Conservation (phyloP, 2,888 invertebrate genomes). For the Xestia rhomboidea region DNA sequence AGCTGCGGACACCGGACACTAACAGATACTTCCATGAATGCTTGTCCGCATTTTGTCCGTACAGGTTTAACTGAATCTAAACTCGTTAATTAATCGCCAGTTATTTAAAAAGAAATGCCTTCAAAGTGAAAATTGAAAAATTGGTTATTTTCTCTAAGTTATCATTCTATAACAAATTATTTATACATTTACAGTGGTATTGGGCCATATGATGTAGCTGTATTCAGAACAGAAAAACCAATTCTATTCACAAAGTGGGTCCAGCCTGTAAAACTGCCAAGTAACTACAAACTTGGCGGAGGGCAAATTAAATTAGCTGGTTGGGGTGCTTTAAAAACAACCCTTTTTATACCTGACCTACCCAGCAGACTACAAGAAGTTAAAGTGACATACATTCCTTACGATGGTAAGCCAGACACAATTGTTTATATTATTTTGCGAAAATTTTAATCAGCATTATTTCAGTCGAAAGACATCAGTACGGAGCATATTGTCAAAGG, state of each 20-base stretch:
- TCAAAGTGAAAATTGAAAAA: neutral
- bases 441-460: neutral
- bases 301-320: slow-evolving; percentile 82
- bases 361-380: slow-evolving; percentile 87
- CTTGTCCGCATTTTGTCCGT: neutral
- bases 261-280: slow-evolving; percentile 86
- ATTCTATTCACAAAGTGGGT: slow-evolving; percentile 81
- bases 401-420: slow-evolving; percentile 75
- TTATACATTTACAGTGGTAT: slow-evolving; percentile 71
- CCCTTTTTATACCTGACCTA: slow-evolving; percentile 79
- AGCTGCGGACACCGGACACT: neutral
- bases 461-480: neutral
- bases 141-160: neutral
- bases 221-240: slow-evolving; percentile 81
- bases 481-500: neutral
- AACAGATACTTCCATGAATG: neutral
- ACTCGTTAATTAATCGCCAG: neutral
- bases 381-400: slow-evolving; percentile 81
- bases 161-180: neutral
- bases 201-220: slow-evolving; percentile 89
- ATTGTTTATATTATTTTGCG: neutral
- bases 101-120: neutral
- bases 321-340: slow-evolving; percentile 88
- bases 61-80: neutral
- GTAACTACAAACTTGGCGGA: slow-evolving; percentile 69